Conservation (phyloP, 2,888 invertebrate species). For the Steinernema carpocapsae region DNA sequence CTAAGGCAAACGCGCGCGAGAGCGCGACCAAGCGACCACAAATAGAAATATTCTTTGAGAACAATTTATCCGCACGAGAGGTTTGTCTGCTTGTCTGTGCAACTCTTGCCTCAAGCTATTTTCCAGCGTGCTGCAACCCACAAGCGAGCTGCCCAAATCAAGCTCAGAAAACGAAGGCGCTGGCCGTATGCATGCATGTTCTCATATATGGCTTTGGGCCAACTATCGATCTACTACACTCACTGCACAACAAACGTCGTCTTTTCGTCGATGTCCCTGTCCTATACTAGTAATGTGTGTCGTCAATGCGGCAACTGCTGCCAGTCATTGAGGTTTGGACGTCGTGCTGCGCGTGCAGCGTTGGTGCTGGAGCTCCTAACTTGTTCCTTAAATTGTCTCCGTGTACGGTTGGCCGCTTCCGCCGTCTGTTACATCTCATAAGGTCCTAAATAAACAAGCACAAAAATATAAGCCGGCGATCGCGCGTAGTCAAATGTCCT, state of each 20-base stretch:
- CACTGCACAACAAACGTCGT: conserved; percentile 1
- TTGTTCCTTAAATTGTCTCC: no score
- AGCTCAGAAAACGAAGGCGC: conserved; percentile 4
- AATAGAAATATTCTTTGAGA: conserved; percentile 33
- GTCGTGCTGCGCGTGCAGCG: background rate
- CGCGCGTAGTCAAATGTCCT: no score
- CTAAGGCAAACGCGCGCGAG: background rate
- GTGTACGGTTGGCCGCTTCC: no score
- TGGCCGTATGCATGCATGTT: conserved; percentile 30
- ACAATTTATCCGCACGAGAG: conserved; percentile 32
- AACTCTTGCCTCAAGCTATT: conserved; percentile 14
- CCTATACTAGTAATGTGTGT: conserved; percentile 9
- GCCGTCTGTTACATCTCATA: no score
- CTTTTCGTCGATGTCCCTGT: conserved; percentile 32
- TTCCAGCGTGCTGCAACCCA: conserved; percentile 6
- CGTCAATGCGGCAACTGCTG: conserved; percentile 1
- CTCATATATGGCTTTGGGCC: conserved; percentile 12
- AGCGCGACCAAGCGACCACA: conserved; percentile 26
- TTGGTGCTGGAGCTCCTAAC: background rate
- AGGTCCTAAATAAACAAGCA: no score
- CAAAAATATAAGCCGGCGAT: no score
- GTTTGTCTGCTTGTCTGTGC: conserved; percentile 33
- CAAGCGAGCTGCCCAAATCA: background rate
- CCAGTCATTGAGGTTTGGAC: no score
- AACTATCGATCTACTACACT: conserved; percentile 17